These are phyloP conservation scores for Helicoverpa assulta DNA, from an alignment of 2,888 invertebrate genomes.

Conservation along the genomic window DNA sequence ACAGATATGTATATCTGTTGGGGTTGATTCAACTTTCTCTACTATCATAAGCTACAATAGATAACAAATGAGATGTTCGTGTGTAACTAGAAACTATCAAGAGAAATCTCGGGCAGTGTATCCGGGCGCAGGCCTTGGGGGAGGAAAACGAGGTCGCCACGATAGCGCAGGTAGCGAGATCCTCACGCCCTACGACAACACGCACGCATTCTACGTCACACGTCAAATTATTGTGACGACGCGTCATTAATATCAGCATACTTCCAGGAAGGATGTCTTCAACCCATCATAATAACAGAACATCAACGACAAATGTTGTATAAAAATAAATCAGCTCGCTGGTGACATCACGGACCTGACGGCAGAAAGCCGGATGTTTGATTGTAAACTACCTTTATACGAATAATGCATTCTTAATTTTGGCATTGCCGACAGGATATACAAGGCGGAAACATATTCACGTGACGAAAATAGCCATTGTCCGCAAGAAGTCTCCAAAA, in stretches of 20 bases:
- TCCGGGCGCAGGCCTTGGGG: conserved; percentile 82
- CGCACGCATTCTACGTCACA: conserved; percentile 34
- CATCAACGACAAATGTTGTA: conserved; percentile 44
- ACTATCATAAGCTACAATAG: conserved; percentile 60
- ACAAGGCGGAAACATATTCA: conserved; percentile 80
- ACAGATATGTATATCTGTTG: conserved; percentile 59
- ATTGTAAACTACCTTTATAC: conserved; percentile 82
- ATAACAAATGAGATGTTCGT: conserved; percentile 75
- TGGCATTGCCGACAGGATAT: conserved; percentile 76
- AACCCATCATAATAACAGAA: conserved; percentile 46
- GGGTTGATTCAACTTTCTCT: conserved; percentile 74
- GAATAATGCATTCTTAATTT: conserved; percentile 79
- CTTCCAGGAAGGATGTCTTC: conserved; percentile 53
- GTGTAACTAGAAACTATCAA: conserved; percentile 80
- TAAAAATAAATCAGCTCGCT: conserved; percentile 58
- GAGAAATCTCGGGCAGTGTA: conserved; percentile 81
- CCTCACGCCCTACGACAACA: conserved; percentile 61
- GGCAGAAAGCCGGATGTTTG: conserved; percentile 86
- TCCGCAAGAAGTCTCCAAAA: conserved; percentile 67
- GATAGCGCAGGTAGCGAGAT: conserved; percentile 76
- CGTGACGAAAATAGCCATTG: conserved; percentile 74
- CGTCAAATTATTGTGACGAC: conserved; percentile 46
- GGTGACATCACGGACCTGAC: conserved; percentile 68
- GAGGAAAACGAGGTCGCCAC: conserved; percentile 78
- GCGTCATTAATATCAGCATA: conserved; percentile 34